Base-by-base conservation (phyloP, 2,888 invertebrate genomes). In the Tetanocera ferruginea region DNA sequence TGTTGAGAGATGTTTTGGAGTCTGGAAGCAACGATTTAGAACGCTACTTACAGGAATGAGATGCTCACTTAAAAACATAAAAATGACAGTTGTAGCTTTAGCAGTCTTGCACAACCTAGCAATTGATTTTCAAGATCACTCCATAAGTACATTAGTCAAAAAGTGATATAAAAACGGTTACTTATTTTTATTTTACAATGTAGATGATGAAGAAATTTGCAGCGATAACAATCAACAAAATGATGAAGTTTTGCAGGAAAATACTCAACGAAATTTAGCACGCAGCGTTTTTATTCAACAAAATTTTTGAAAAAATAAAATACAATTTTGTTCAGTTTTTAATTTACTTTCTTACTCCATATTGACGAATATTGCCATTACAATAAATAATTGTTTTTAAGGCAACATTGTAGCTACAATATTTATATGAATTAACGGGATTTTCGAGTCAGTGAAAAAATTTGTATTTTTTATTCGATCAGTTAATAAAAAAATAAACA, bases 81-180 rank as follows among this genome's bases (percentile, higher is more conserved):
- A 77, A 28, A 19, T 28, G 0, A 1, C 66, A 55, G 66, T 77
- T 19, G 57, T 77, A 4, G 72, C 72, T 49, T n/a, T 76, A 60
- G 60, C 70, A 49, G 49, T 49, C 14, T 14, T 49, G 8, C 49
- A 49, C 14, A 49, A 49, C 14, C 14, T 49, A 14, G 6, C 49
- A 9, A 49, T 49, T 49, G 49, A 49, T 49, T 49, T 49, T 14
- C 49, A 49, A 49, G 49, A 49, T 49, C 6, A 49, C 49, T 49
- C 14, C 14, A 6, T 14, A 14, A 14, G 49, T 49, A 49, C 14
- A 14, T 9, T 9, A 49, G 49, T 14, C 6, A 49, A 49, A 49
- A 49, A 49, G 49, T 49, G 49, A 14, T 14, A 49, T 49, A 49
- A 49, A 6, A 49, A 9, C 49, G 49, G 6, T 49, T 6, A 14